These are phyloP conservation scores for Phoenicopterus ruber DNA, from an alignment of 2,113 vertebrate genomes.

Conservation along the genomic window DNA sequence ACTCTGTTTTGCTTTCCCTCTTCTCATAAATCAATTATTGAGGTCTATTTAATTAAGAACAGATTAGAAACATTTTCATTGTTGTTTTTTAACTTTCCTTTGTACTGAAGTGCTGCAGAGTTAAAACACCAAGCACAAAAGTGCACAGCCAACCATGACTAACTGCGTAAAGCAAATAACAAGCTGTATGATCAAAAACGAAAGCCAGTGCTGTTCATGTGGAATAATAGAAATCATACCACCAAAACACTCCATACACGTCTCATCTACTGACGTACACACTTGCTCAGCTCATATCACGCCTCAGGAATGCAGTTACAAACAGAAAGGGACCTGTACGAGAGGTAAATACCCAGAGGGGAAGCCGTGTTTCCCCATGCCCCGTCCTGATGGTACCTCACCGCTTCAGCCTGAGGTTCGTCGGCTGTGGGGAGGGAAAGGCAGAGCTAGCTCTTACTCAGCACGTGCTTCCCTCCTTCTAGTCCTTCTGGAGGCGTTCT, in stretches of 20 bases:
- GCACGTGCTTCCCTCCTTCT: background rate
- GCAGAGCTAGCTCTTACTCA: background rate
- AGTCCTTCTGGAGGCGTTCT: background rate
- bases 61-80: constrained; percentile 71
- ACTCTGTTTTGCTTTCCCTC: constrained; percentile 34
- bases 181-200: constrained; percentile 61
- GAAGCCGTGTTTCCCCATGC: background rate
- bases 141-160: constrained; percentile 54
- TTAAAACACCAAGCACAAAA: constrained; percentile 64
- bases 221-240: constrained; percentile 48
- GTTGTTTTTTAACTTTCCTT: constrained; percentile 65
- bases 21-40: constrained; percentile 65
- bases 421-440: background rate
- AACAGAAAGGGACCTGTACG: background rate
- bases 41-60: constrained; percentile 63
- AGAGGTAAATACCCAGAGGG: background rate
- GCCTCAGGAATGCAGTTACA: background rate
- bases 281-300: background rate
- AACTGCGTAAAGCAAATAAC: constrained; percentile 53
- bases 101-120: constrained; percentile 63
- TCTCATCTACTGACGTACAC: background rate
- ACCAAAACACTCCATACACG: background rate
- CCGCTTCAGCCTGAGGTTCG: background rate
- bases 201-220: constrained; percentile 58
- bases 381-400: background rate